phyloP scores from a whole-genome alignment of 2,113 vertebrate species.

The Pteropus alecto region DNA sequence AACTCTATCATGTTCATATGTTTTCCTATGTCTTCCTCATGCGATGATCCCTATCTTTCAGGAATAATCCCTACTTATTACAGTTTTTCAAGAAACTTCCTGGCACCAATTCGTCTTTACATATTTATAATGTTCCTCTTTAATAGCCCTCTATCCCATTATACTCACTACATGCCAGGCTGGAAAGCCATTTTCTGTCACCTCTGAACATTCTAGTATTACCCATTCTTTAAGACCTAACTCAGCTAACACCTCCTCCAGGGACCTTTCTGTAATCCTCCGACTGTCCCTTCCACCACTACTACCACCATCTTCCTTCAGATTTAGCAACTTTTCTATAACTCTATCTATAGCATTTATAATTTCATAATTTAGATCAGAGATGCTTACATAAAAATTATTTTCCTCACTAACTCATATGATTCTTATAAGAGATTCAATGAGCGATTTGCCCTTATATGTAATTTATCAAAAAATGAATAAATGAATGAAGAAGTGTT shows the following conservation, averaged over 20 bases:
- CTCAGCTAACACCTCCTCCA: not conserved
- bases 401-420: not conserved
- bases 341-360: not conserved
- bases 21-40: not conserved
- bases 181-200: not conserved
- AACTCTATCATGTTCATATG: fast-evolving
- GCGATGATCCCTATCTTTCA: not conserved
- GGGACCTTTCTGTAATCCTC: not conserved
- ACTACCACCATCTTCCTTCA: no score
- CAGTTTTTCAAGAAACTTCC: not conserved
- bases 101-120: not conserved
- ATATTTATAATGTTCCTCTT: not conserved
- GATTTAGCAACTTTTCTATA: not conserved
- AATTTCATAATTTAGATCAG: not conserved
- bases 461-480: not conserved
- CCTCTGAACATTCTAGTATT: not conserved
- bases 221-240: not conserved
- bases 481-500: not conserved
- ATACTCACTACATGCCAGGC: not conserved
- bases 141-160: not conserved
- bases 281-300: fast-evolving
- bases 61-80: not conserved
- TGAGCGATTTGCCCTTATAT: not conserved
- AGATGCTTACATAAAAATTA: not conserved
- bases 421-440: not conserved